Evolutionary conservation across 2,888 invertebrate species (phyloP).

Genomic region (Sisyra nigra): DNA sequence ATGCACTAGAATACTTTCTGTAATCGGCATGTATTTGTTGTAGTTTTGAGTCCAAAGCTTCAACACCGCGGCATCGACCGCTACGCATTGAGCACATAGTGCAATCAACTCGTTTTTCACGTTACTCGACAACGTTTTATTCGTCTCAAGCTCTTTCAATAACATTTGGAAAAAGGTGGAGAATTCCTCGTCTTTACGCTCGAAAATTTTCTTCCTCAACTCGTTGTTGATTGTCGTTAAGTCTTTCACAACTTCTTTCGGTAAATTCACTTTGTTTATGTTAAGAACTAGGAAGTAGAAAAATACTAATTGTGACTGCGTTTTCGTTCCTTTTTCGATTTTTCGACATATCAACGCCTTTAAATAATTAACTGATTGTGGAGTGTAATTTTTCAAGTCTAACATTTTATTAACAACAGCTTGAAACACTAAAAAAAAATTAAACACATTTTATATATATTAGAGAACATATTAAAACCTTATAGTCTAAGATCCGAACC

Average conservation of each 20-base stretch:
- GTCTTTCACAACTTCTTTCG: slow-evolving; percentile 36
- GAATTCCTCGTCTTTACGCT: slow-evolving; percentile 23
- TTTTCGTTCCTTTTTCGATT: slow-evolving; percentile 2
- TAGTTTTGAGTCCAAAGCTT: slow-evolving; percentile 52
- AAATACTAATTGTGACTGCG: slow-evolving; percentile 29
- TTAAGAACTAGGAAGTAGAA: slow-evolving; percentile 42
- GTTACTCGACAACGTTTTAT: neutral
- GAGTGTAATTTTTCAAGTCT: slow-evolving; percentile 52
- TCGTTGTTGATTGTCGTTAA: slow-evolving; percentile 30
- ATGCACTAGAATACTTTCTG: slow-evolving; percentile 43
- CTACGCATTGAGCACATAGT: slow-evolving; percentile 34
- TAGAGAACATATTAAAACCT: too few species aligned
- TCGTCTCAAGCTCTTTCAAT: slow-evolving; percentile 30
- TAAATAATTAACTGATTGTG: slow-evolving; percentile 45
- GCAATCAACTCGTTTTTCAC: neutral
- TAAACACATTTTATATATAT: too few species aligned
- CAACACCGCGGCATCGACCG: slow-evolving; percentile 39
- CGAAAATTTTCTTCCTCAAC: slow-evolving; percentile 18
- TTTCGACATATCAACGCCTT: slow-evolving; percentile 25
- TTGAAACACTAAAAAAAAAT: slow-evolving; percentile 44
- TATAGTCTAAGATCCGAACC: too few species aligned
- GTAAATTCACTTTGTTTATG: slow-evolving; percentile 33
- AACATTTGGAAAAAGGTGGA: slow-evolving; percentile 42
- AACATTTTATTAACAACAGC: slow-evolving; percentile 56
- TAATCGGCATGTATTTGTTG: slow-evolving; percentile 45